Evolutionary conservation across 2,888 invertebrate species (phyloP), one percentile per base, ranked within the genome.

Genomic region (Apotomis betuletana): DNA sequence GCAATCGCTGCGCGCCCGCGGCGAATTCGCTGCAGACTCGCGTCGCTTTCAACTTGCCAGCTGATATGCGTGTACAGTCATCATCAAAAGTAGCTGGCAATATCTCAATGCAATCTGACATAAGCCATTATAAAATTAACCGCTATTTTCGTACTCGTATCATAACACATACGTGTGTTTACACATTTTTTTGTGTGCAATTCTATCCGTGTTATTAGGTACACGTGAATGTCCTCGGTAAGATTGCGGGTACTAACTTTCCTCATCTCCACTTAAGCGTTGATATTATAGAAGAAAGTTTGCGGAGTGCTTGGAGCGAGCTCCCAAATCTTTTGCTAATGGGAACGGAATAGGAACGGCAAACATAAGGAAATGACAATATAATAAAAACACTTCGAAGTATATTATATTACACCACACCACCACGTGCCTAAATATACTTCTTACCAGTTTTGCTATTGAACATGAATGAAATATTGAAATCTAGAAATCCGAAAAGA

Each of bases 231-330:
- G n/a, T 60, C 49, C 61, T 27, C 61, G 41, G 38, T 36, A 15
- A 69, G 57, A 63, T 69, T 69, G 63, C 54, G 54, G 13, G 54
- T 55, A 54, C 15, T 55, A 70, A 70, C 64, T 60, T 70, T 65
- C 60, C 70, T 59, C 65, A 57, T 60, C 38, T 70, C 38, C 57
- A 65, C 70, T 70, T 65, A 65, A 59, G 13, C 68, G 65, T 54
- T 60, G 70, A 70, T 59, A 65, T 70, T 60, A 59, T 46, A 57
- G 65, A 70, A 54, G 41, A 54, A 70, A 70, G 46, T 70, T 70
- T 49, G 54, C 62, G 55, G 3, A 44, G 59, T 65, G 65, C 36
- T 70, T 60, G 49, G 46, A 65, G 54, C 57, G 52, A 65, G 54
- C 44, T 65, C 54, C 65, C 70, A 55, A 70, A 60, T 54, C 70